These are phyloP conservation scores for Scaptomyza hsui DNA, from an alignment of 1,140 invertebrate genomes.

Conservation along the genomic window DNA sequence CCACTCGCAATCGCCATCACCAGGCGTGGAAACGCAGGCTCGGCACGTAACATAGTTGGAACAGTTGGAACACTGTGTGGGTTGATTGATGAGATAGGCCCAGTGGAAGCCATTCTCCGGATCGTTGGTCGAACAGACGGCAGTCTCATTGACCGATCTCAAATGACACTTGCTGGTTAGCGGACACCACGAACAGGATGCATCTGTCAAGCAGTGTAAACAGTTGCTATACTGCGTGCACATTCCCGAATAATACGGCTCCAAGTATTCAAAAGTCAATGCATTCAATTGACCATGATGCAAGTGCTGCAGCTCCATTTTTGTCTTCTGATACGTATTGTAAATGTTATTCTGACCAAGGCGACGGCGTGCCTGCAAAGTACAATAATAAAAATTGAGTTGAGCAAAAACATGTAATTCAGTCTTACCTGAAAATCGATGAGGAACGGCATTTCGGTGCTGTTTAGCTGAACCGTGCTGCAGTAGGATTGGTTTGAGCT, in stretches of 20 bases:
- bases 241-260: conserved; percentile 92
- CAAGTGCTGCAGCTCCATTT: conserved; percentile 92
- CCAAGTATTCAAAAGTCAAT: conserved; percentile 95
- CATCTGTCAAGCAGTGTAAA: conserved; percentile 93
- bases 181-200: conserved; percentile 95
- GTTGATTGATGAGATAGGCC: conserved; percentile 91
- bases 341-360: conserved; percentile 70
- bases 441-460: conserved; percentile 85
- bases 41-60: conserved; percentile 94
- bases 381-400: not conserved
- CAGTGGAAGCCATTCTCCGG: conserved; percentile 84
- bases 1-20: conserved; percentile 92
- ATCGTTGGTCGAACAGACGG: conserved; percentile 84
- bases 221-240: conserved; percentile 93
- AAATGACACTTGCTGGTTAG: conserved; percentile 87
- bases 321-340: conserved; percentile 87
- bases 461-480: conserved; percentile 86
- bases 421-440: conserved; percentile 87
- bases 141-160: conserved; percentile 87
- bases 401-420: no score
- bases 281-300: conserved; percentile 90
- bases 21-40: conserved; percentile 87
- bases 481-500: conserved; percentile 89
- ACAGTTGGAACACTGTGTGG: conserved; percentile 93
- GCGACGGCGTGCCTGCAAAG: conserved; percentile 85